These are phyloP conservation scores for Urocitellus parryii DNA, from an alignment of 2,113 vertebrate genomes.

Conservation along the genomic window DNA sequence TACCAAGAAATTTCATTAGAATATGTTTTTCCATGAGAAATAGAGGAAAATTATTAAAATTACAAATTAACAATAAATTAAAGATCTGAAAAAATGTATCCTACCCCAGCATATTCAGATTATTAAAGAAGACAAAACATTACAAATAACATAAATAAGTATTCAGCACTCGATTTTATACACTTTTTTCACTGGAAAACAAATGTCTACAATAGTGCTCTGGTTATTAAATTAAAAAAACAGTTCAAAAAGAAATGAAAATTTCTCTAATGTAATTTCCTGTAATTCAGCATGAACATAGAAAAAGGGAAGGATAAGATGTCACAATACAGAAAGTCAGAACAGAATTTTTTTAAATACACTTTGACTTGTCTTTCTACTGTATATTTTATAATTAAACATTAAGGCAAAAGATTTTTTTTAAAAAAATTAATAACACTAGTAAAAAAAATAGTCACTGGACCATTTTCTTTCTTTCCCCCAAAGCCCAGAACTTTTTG, in stretches of 20 bases:
- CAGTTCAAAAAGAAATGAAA: slow-evolving; percentile 12
- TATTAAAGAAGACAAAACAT: background rate
- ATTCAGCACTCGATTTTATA: background rate
- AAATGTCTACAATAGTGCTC: background rate
- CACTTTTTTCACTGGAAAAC: background rate
- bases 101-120: background rate
- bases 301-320: slow-evolving; percentile 6
- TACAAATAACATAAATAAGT: background rate
- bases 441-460: background rate
- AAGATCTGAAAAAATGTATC: background rate
- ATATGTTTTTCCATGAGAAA: background rate
- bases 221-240: background rate
- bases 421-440: background rate
- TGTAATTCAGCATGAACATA: background rate
- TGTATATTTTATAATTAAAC: background rate
- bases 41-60: background rate
- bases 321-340: background rate
- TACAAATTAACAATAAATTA: background rate
- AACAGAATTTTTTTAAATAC: background rate
- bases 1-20: background rate
- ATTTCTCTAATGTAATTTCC: too few species aligned
- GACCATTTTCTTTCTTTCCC: background rate
- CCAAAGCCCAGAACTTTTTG: background rate
- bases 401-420: background rate
- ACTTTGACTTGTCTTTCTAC: background rate